Evolutionary conservation across 1,140 invertebrate genomes (phyloP), one percentile per base, ranked within the genome.

Genomic region (Pseudomyrmex sp.): DNA sequence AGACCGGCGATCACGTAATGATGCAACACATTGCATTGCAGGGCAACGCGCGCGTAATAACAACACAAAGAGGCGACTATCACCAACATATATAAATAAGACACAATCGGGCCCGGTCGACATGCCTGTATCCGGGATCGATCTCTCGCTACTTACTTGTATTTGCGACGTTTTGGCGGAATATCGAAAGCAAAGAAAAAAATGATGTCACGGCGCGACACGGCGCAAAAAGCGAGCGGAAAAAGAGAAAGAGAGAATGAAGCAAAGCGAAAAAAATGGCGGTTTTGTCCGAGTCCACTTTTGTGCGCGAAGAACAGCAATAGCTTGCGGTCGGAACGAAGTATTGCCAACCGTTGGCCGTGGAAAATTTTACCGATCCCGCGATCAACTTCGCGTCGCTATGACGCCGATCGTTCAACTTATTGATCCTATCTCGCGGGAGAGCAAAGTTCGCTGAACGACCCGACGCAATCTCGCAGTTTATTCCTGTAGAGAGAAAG

Each of bases 161-260:
- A 44, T n/a, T 10, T 72, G 48, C 86, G 83, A 89, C 83, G 76
- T 88, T 85, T 86, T 79, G 84, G 46, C 80, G 80, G 85, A 85
- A 85, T 89, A 59, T 59, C 54, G 20, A 87, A 89, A 89, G 56
- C 66, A 89, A 89, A 90, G 73, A 46, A 84, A 62, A 66, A 68
- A 85, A 46, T 59, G 62, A 80, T 69, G 48, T 73, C 73, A 76
- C 52, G 35, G 62, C 61, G 77, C 73, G n/a, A 56, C 12, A 15
- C 18, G 2, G 46, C 3, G 15, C 20, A 20, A n/a, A 0, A 63
- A 46, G 20, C 26, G n/a, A 46, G 12, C 20, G 13, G 44, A 7
- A 7, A 5, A 35, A 35, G 5, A 23, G 1, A 26, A 7, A 35
- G 5, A 35, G 35, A 35, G 5, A 7, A 35, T 35, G 5, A 35